phyloP scores from a whole-genome alignment of 2,888 invertebrate species.

The Molorchus minor region DNA sequence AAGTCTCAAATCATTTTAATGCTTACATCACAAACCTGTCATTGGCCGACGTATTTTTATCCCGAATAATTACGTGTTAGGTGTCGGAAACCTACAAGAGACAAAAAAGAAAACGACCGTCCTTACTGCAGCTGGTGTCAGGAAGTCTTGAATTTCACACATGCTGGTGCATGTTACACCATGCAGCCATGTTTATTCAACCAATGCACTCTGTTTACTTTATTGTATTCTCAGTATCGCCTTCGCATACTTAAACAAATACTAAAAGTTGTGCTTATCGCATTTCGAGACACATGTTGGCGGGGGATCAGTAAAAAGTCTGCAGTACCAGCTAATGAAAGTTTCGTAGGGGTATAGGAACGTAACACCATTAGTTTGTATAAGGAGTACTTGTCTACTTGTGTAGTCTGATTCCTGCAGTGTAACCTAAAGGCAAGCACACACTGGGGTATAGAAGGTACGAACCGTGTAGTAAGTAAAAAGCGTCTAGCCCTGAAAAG shows the following conservation, averaged over 20 bases:
- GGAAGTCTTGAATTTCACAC: constrained; percentile 59
- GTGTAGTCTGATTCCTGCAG: too few species aligned
- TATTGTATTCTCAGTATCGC: constrained; percentile 24
- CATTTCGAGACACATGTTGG: constrained; percentile 19
- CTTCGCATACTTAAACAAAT: constrained; percentile 22
- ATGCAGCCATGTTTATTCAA: constrained; percentile 49
- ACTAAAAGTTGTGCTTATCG: constrained; percentile 13
- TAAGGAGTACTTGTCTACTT: too few species aligned
- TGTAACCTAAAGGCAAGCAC: too few species aligned
- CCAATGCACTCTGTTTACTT: constrained; percentile 36
- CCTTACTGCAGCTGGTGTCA: constrained; percentile 54
- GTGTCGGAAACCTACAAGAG: constrained; percentile 52
- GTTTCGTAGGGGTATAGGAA: too few species aligned
- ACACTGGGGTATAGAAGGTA: too few species aligned
- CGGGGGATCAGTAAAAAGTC: too few species aligned
- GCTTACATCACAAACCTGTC: constrained; percentile 24
- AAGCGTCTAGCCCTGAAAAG: too few species aligned
- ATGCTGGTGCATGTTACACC: constrained; percentile 44
- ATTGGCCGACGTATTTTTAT: constrained; percentile 16
- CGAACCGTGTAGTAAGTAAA: too few species aligned
- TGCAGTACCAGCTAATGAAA: too few species aligned
- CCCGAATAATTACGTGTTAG: constrained; percentile 36
- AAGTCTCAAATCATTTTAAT: constrained; percentile 10
- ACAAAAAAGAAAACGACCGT: constrained; percentile 47
- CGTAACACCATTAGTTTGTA: too few species aligned